Base-by-base conservation (phyloP, 2,113 vertebrate species). In the Rhineura floridana region DNA sequence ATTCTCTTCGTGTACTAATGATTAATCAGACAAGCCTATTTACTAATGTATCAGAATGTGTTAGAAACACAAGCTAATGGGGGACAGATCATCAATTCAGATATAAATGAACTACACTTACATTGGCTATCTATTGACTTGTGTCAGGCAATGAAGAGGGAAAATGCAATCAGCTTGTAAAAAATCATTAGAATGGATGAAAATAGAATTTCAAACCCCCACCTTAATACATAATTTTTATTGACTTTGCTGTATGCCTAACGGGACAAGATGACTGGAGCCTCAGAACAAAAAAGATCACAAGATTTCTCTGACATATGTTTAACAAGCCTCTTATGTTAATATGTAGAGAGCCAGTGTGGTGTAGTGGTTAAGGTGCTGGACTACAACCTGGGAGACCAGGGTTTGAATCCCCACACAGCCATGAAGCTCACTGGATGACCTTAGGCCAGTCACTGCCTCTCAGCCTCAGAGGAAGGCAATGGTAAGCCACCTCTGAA, bases 51-150 rank as follows among this genome's bases (percentile, higher is more conserved):
- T 98, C 98, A 98, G 98, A 99, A 98, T 98, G 97, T 98, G 98
- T 98, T 98, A 98, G 97, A 99, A 98, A 98, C 98, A 98, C 98
- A 99, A 98, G 98, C 98, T 99, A 99, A 98, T 98, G 97, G 95
- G 93, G 93, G 98, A 99, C 98, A 99, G 98, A 98, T 98, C 98
- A 98, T 99, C 98, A 99, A 99, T 99, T 98, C 98, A 98, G 98
- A 98, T 98, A 99, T 98, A 99, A 99, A 99, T 98, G 98, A 98
- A 98, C 98, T 97, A 94, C 97, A 98, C 98, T 99, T 98, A 97
- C 97, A 98, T 98, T 93, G 97, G 98, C 96, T 97, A 97, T 94
- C 96, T 98, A 99, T 99, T 98, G 98, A 99, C 98, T 98, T 95
- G 93, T 98, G 98, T 97, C 98, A 98, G 97, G 96, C 98, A 98